phyloP scores from a whole-genome alignment of 2,113 vertebrate species.

The Mormoops blainvillei region DNA sequence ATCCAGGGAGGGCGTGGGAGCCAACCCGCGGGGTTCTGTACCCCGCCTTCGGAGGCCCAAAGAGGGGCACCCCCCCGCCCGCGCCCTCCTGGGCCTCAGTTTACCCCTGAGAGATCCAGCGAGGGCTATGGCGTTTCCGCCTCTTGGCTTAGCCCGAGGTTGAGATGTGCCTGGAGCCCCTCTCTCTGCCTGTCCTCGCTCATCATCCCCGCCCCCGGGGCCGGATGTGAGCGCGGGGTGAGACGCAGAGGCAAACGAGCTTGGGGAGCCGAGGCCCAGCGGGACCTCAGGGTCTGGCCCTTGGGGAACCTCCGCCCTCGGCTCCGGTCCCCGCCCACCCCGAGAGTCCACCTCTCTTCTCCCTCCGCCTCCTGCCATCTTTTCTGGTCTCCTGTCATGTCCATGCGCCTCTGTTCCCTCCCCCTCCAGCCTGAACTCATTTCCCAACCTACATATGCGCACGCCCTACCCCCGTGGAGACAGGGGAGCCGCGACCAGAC shows the following conservation, averaged over 20 bases:
- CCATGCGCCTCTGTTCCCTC: background rate
- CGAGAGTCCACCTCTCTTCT: background rate
- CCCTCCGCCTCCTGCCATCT: background rate
- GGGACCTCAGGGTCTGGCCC: background rate
- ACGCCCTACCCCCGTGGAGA: background rate
- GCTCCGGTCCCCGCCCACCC: background rate
- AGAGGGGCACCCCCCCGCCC: background rate
- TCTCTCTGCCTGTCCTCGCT: background rate
- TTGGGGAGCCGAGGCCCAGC: background rate
- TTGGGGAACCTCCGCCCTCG: background rate
- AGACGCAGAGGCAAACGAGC: background rate
- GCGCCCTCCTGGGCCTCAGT: slow-evolving; percentile 14
- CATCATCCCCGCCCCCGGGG: background rate
- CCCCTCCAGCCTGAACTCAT: slow-evolving; percentile 33
- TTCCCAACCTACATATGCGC: slow-evolving; percentile 44
- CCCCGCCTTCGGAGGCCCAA: background rate
- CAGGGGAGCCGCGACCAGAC: background rate
- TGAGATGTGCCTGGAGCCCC: background rate
- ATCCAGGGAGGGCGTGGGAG: background rate
- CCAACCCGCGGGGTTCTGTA: background rate
- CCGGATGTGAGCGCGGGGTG: background rate
- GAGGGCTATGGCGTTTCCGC: background rate
- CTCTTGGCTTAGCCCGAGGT: background rate
- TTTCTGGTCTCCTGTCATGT: background rate
- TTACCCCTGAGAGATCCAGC: background rate